phyloP scores from a whole-genome alignment of 2,113 vertebrate species.

The Myanophis thanlyinensis region DNA sequence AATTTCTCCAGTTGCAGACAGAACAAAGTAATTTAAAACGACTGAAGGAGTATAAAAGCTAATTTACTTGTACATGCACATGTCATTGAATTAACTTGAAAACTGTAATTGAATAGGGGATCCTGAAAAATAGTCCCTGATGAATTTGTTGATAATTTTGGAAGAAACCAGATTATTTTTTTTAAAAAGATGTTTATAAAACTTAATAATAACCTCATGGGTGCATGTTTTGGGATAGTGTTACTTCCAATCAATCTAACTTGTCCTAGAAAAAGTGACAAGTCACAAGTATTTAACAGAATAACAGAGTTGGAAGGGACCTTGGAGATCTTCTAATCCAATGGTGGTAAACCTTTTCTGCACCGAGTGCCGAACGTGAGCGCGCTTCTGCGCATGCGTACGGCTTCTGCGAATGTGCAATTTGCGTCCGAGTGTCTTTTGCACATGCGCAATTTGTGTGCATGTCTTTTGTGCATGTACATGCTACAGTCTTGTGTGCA shows the following conservation, averaged over 20 bases:
- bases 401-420: too few species aligned
- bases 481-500: too few species aligned
- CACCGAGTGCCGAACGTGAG: too few species aligned
- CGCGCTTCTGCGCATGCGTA: too few species aligned
- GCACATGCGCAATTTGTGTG: too few species aligned
- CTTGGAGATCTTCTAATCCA: not conserved
- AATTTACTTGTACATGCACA: not conserved
- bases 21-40: not conserved
- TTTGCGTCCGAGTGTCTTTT: too few species aligned
- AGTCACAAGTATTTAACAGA: not conserved
- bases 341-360: too few species aligned
- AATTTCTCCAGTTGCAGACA: not conserved
- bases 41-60: not conserved
- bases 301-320: not conserved
- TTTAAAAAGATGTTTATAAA: constrained; percentile 2
- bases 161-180: not conserved
- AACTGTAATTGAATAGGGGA: not conserved
- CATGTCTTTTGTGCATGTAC: too few species aligned
- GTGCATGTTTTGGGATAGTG: not conserved
- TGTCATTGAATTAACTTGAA: not conserved
- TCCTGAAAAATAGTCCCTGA: not conserved
- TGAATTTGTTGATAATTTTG: constrained; percentile 3
- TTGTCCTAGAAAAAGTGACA: not conserved
- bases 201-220: not conserved
- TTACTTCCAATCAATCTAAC: not conserved